Base-by-base conservation (phyloP, 1,140 invertebrate genomes). In the Campoletis sonorensis region DNA sequence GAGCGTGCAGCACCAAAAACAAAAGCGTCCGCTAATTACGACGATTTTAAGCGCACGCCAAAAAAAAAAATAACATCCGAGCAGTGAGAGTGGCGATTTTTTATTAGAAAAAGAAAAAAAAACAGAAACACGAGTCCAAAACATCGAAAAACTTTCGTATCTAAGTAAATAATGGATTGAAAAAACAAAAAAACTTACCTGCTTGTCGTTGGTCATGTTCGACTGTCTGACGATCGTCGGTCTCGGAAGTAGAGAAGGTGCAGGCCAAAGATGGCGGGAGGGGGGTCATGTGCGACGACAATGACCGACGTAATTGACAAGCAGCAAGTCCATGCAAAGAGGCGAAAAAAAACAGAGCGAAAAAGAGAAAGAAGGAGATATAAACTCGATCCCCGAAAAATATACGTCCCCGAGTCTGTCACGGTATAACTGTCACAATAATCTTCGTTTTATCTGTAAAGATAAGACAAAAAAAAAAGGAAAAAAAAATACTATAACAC, bases 161-260 rank as follows among this genome's bases (percentile, higher is more conserved):
- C 40, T 4, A 79, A 79, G 33, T 45, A 64, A 40, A 82, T 1
- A 72, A 82, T n/a, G 75, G 61, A 80, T 68, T 75, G 72, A 67
- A 70, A 45, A 5, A 58, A 27, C 71, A 45, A 27, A 4, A 8
- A 54, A 21, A 85, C 89, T 92, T 84, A 92, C 90, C 89, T 91
- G 90, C 86, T 88, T 90, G 84, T 91, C 88, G 85, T 91, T 92
- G 79, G 90, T 92, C 91, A 92, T 92, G 85, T 87, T 85, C 21
- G 21, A 58, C 18, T 58, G 54, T 58, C 54, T 58, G 54, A n/a
- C 54, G 54, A 58, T 58, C 5, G 54, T 58, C 54, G 54, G 54
- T 58, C 18, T 58, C 54, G 54, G 54, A n/a, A 58, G 54, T 58
- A 58, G 54, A 58, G 54, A 58, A 58, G 54, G 21, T 58, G 54